phyloP scores from a whole-genome alignment of 2,888 invertebrate species.

The Polymixis flavicincta region DNA sequence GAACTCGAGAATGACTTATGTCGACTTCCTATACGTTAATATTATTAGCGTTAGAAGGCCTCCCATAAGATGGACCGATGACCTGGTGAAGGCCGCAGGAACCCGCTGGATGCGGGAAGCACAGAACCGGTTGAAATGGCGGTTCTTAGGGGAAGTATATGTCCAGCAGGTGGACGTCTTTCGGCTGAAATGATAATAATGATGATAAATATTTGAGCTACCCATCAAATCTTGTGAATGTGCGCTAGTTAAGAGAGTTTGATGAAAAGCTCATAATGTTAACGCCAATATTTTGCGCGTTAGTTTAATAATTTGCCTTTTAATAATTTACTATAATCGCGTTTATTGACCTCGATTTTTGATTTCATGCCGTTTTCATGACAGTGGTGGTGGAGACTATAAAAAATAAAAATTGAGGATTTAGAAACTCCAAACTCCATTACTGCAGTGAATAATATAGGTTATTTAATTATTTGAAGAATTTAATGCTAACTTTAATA shows the following conservation, averaged over 20 bases:
- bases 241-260: not conserved
- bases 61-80: no score
- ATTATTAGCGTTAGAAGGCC: no score
- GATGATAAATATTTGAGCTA: not conserved
- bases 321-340: no score
- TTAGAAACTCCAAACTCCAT: not conserved
- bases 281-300: not conserved
- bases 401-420: not conserved
- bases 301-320: not conserved
- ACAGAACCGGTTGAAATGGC: no score
- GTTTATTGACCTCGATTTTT: not conserved
- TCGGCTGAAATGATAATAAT: no score
- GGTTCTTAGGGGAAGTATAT: no score
- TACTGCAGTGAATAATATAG: not conserved
- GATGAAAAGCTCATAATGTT: not conserved
- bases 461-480: not conserved
- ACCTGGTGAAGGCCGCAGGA: no score
- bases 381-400: not conserved
- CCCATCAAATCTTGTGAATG: not conserved
- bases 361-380: not conserved
- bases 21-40: not conserved
- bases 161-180: no score
- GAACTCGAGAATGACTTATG: not conserved
- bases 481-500: no score
- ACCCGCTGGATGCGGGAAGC: no score